Conservation (phyloP, 2,113 vertebrate species). For the Crypturellus undulatus region DNA sequence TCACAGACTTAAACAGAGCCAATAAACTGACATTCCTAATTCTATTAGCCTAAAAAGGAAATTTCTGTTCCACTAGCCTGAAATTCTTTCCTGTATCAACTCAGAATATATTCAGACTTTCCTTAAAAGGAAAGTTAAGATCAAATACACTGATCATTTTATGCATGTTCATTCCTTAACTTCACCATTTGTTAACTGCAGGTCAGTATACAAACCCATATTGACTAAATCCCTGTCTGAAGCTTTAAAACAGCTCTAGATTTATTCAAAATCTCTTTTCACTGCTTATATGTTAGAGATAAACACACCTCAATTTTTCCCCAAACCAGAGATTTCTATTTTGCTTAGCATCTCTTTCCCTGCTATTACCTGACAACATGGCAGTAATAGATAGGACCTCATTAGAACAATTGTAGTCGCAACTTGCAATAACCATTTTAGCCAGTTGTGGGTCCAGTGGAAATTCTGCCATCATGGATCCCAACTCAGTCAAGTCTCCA, state of each 20-base stretch:
- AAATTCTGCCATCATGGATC: slow-evolving; percentile 99
- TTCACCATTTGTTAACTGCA: slow-evolving; percentile 10
- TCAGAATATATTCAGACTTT: background rate
- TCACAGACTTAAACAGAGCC: background rate
- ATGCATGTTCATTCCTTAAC: slow-evolving; percentile 6
- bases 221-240: background rate
- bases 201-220: background rate
- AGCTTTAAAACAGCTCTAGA: background rate
- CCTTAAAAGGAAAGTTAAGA: slow-evolving; percentile 5
- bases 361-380: slow-evolving; percentile 98
- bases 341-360: slow-evolving; percentile 70
- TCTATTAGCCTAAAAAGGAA: background rate
- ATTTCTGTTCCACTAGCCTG: background rate
- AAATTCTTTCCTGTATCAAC: background rate
- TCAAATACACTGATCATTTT: background rate
- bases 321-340: slow-evolving; percentile 66
- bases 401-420: slow-evolving; percentile 98
- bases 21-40: background rate
- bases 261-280: background rate
- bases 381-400: slow-evolving; percentile 98
- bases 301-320: background rate
- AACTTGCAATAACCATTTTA: slow-evolving; percentile 99
- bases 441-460: slow-evolving; percentile 95
- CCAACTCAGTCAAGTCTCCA: slow-evolving; percentile 95
- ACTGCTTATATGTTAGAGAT: background rate